phyloP scores from a whole-genome alignment of 2,113 vertebrate genomes.

The Amphiprion percula region DNA sequence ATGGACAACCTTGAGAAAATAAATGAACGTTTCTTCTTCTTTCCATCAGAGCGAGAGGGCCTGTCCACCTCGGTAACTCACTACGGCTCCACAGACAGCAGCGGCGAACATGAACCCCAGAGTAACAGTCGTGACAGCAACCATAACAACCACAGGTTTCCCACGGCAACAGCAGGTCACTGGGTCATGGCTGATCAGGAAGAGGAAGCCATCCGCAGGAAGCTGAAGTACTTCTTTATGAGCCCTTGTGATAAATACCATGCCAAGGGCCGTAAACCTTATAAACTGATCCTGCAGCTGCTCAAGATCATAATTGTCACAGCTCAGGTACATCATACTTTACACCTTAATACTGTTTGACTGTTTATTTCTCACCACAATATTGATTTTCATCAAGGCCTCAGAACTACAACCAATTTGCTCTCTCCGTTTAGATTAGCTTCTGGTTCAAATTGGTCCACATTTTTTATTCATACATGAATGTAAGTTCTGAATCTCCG shows the following conservation, averaged over 20 bases:
- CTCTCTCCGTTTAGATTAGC: too few relatives aligned
- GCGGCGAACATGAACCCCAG: conserved; percentile 43
- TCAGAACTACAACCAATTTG: too few relatives aligned
- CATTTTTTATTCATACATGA: too few relatives aligned
- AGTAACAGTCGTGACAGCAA: conserved; percentile 30
- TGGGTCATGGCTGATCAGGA: conserved; percentile 78
- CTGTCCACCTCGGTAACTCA: conserved; percentile 37
- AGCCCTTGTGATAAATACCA: conserved; percentile 95
- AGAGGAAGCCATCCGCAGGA: conserved; percentile 89
- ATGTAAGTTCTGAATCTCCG: too few relatives aligned
- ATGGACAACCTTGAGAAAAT: background rate
- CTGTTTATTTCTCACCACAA: too few relatives aligned
- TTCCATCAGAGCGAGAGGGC: conserved; percentile 54
- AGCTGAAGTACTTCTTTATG: conserved; percentile 96
- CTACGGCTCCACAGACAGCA: conserved; percentile 71
- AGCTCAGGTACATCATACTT: conserved; percentile 83
- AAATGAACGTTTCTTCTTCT: background rate
- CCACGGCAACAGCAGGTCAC: background rate
- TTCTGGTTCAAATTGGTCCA: too few relatives aligned
- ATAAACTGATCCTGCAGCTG: conserved; percentile 89
- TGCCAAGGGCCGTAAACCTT: conserved; percentile 92
- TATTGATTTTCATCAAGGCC: too few relatives aligned
- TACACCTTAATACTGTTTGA: background rate
- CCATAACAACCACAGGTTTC: conserved; percentile 39
- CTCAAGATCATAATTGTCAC: conserved; percentile 94